These are phyloP conservation scores for human (Homo sapiens) DNA, from an alignment of 2,113 vertebrate genomes.

Conservation along the genomic window DNA sequence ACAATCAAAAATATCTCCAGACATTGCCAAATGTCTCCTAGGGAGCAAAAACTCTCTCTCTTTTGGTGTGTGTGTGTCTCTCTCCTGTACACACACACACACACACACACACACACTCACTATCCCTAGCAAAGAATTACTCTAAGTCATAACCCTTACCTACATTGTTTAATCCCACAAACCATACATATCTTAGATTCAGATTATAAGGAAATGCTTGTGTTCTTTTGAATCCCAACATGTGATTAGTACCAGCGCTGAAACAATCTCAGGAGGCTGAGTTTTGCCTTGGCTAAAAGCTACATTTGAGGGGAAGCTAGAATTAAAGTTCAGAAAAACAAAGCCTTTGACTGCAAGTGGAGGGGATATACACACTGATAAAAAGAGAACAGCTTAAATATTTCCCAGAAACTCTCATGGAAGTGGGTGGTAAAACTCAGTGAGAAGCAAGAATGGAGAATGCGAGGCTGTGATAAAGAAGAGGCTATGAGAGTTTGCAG, in stretches of 20 bases:
- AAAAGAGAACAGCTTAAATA: not conserved
- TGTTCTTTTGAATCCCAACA: not conserved
- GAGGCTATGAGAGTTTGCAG: not conserved
- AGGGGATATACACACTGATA: not conserved
- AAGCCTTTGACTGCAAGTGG: not conserved
- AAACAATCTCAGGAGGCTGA: not conserved
- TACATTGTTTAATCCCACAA: not conserved
- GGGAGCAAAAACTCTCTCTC: not conserved
- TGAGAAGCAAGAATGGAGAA: not conserved
- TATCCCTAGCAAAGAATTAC: not conserved
- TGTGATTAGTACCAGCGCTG: not conserved
- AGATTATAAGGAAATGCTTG: not conserved
- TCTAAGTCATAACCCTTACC: not conserved
- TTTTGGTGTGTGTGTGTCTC: not conserved
- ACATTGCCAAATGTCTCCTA: not conserved
- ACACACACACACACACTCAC: not conserved
- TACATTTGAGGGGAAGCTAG: not conserved
- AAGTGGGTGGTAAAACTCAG: not conserved
- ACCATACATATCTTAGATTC: not conserved
- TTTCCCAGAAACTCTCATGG: not conserved
- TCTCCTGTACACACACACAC: not conserved
- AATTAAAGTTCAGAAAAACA: constrained; percentile 23
- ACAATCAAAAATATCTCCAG: not conserved
- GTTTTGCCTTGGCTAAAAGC: not conserved
- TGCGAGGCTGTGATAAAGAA: not conserved